phyloP scores from a whole-genome alignment of 2,797 vertebrate species.

The Micromesistius poutassou region DNA sequence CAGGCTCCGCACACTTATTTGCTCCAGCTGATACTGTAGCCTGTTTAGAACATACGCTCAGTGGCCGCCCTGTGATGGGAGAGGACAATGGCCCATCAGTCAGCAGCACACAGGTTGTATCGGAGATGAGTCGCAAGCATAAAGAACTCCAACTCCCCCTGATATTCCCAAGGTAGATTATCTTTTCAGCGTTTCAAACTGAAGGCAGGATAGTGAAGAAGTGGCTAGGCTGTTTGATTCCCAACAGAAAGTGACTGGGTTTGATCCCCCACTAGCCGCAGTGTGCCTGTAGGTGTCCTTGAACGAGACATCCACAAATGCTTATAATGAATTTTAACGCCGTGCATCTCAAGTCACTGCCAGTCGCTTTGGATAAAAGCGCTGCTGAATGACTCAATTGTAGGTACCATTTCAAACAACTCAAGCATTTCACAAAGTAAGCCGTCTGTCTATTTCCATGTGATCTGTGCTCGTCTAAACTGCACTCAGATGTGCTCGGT shows the following conservation, averaged over 20 bases:
- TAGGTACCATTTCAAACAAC: too few relatives aligned
- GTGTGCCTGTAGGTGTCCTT: too few relatives aligned
- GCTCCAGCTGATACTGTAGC: slow-evolving; percentile 45
- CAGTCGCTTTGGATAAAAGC: too few relatives aligned
- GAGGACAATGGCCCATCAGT: slow-evolving; percentile 24
- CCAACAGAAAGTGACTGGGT: not conserved
- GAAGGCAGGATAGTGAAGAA: too few relatives aligned
- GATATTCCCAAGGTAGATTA: too few relatives aligned
- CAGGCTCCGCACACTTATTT: slow-evolving; percentile 43
- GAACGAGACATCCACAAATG: too few relatives aligned
- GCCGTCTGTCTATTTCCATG: slow-evolving; percentile 3
- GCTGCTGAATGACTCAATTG: too few relatives aligned
- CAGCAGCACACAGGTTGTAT: slow-evolving; percentile 49
- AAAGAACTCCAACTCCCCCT: not conserved
- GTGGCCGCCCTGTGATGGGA: slow-evolving; percentile 42
- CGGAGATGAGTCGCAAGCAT: slow-evolving; percentile 38
- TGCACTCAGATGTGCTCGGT: slow-evolving; percentile 22
- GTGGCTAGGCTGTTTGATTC: not conserved
- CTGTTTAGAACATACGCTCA: slow-evolving; percentile 49
- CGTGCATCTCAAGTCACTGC: too few relatives aligned
- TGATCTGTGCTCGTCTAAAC: slow-evolving; percentile 36
- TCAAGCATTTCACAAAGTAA: not conserved
- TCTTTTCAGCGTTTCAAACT: too few relatives aligned
- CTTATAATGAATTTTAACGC: too few relatives aligned
- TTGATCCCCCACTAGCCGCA: not conserved